Evolutionary conservation across 2,113 vertebrate genomes (phyloP).

Genomic region (Phalacrocorax aristotelis): DNA sequence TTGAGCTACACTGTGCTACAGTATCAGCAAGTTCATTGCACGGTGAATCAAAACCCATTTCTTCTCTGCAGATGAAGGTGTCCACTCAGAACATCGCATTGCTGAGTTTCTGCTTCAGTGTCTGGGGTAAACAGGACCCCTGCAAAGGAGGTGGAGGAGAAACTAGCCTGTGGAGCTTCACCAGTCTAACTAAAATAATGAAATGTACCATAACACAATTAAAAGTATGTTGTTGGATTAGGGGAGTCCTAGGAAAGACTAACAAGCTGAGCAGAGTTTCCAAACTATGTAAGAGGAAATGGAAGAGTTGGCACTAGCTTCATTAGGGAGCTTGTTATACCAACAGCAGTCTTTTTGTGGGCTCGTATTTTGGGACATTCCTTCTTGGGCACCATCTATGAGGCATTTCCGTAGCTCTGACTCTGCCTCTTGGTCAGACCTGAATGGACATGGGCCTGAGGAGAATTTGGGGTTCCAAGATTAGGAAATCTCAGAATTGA

Average conservation of each 20-base stretch:
- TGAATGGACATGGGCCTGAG: neutral
- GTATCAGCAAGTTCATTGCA: neutral
- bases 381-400: neutral
- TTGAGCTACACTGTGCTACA: neutral
- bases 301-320: neutral
- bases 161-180: neutral
- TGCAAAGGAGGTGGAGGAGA: neutral
- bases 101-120: neutral
- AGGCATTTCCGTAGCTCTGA: neutral
- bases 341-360: neutral
- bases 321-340: neutral
- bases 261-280: neutral
- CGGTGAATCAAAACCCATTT: neutral
- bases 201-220: neutral
- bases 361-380: neutral
- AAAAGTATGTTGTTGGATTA: neutral
- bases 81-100: neutral
- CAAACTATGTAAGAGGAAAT: neutral
- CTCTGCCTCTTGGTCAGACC: neutral
- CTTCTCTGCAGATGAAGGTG: neutral
- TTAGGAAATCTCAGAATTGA: neutral
- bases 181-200: neutral
- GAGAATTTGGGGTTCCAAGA: neutral
- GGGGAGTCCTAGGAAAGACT: neutral
- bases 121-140: neutral